Conservation (phyloP, 2,113 vertebrate genomes). For the Oreamnos americanus region DNA sequence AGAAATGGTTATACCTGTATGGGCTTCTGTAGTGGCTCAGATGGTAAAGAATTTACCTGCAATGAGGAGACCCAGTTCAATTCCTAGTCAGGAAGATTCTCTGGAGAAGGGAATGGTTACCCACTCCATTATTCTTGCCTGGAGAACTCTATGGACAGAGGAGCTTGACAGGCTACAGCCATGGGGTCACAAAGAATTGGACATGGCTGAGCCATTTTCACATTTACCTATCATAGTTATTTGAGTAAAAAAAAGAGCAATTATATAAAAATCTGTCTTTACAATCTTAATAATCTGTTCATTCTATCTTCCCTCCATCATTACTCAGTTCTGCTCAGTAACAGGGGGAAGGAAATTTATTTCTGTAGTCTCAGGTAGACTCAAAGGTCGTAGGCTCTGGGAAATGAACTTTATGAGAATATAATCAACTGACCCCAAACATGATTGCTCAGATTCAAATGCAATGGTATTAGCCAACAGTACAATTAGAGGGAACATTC, state of each 20-base stretch:
- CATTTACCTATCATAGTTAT: not conserved
- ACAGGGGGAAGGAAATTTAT: not conserved
- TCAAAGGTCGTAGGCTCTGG: not conserved
- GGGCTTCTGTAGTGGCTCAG: not conserved
- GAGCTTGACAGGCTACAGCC: not conserved
- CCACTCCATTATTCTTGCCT: not conserved
- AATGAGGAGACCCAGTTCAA: not conserved
- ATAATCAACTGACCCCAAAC: not conserved
- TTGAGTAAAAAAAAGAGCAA: not conserved
- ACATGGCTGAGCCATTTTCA: not conserved
- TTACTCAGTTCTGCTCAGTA: not conserved
- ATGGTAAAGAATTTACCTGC: not conserved
- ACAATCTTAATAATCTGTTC: not conserved
- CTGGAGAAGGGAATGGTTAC: not conserved
- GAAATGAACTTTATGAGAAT: not conserved
- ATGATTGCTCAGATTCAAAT: not conserved
- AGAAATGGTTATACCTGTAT: not conserved
- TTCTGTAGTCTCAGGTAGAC: not conserved
- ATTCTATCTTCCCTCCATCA: not conserved
- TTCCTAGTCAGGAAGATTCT: not conserved
- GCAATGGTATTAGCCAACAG: not conserved
- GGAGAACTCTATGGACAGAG: not conserved
- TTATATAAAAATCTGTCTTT: not conserved
- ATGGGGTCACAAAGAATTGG: not conserved
- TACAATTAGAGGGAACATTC: not conserved